These are phyloP conservation scores for Polypedilum vanderplanki DNA, from an alignment of 1,140 invertebrate species.

Conservation along the genomic window DNA sequence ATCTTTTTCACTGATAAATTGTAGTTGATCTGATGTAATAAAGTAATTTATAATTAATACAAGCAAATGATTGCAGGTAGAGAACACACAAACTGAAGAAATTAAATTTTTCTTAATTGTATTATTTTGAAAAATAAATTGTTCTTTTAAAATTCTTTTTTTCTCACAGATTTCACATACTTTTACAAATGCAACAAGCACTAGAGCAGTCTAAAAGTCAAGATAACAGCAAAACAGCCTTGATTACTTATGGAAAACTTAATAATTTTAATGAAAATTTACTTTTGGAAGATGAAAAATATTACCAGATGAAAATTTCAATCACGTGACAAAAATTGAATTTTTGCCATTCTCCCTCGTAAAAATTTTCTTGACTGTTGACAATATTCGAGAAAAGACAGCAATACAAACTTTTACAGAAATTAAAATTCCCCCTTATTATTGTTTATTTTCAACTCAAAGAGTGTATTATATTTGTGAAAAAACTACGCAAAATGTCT, in stretches of 20 bases:
- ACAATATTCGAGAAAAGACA: too few species aligned
- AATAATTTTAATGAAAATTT: neutral
- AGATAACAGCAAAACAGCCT: neutral
- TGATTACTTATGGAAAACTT: slow-evolving; percentile 13
- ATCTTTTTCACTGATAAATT: too few species aligned
- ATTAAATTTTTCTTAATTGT: neutral
- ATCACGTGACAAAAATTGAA: neutral
- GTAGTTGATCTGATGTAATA: too few species aligned
- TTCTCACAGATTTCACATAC: neutral
- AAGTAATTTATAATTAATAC: too few species aligned
- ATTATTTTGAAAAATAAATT: neutral
- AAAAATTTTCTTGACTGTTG: too few species aligned
- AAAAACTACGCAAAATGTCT: neutral
- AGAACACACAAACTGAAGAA: neutral
- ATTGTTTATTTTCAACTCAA: too few species aligned
- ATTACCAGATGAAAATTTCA: neutral
- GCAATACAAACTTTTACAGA: too few species aligned
- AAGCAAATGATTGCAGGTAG: too few species aligned
- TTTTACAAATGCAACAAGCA: neutral
- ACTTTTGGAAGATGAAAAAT: slow-evolving; percentile 4
- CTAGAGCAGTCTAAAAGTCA: neutral
- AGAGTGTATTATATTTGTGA: too few species aligned
- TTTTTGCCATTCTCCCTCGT: too few species aligned
- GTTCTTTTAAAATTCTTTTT: neutral
- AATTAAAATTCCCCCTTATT: too few species aligned